Percentiles rank a stretch among this genome's conserved stretches.
These are phyloP conservation scores for Lepus townsendii DNA, from an alignment of 2,797 vertebrate genomes.

Conservation along the genomic window DNA sequence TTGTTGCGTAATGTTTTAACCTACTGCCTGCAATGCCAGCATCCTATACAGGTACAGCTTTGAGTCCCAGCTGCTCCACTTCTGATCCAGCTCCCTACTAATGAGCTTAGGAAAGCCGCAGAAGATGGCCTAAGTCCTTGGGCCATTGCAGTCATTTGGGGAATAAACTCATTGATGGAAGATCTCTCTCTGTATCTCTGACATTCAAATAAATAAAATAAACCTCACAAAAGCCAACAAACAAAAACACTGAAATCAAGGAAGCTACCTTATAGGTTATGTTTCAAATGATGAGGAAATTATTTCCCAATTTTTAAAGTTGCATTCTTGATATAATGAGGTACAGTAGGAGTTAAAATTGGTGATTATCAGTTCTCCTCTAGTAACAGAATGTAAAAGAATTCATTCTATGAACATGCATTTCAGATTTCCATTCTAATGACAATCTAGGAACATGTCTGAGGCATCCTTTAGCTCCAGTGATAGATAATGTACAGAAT, in stretches of 20 bases:
- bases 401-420: neutral
- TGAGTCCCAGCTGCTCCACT: too few relatives aligned
- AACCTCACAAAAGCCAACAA: too few relatives aligned
- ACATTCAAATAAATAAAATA: too few relatives aligned
- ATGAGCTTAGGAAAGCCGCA: too few relatives aligned
- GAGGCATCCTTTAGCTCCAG: neutral
- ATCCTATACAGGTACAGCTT: too few relatives aligned
- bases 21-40: too few relatives aligned
- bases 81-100: too few relatives aligned
- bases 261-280: neutral
- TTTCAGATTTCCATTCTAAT: neutral
- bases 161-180: too few relatives aligned
- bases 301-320: constrained; percentile 32
- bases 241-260: neutral
- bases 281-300: neutral
- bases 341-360: neutral
- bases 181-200: too few relatives aligned
- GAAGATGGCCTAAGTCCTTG: too few relatives aligned
- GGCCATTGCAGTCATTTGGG: too few relatives aligned
- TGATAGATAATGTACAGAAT: neutral
- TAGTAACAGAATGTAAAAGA: neutral
- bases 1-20: too few relatives aligned
- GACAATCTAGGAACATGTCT: neutral
- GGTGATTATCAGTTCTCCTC: constrained; percentile 30
- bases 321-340: neutral